A percentile compares a stretch with the other conserved stretches of the same genome.
These are phyloP conservation scores for Mythimna vitellina DNA, from an alignment of 2,888 invertebrate genomes.

Conservation along the genomic window DNA sequence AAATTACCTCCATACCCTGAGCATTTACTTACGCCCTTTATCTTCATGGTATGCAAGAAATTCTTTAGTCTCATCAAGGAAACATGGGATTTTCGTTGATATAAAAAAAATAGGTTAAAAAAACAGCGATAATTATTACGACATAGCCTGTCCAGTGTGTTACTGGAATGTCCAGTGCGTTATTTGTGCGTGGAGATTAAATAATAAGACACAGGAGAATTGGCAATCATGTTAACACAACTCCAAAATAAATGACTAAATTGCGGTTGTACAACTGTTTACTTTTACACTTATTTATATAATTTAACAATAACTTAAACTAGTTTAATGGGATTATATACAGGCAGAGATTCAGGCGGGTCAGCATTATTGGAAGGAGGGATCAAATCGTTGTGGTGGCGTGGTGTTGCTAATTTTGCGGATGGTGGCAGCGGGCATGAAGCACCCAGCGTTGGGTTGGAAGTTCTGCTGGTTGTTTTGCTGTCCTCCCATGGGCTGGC, in stretches of 20 bases:
- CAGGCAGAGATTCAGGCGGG: constrained; percentile 61
- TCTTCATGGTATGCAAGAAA: neutral
- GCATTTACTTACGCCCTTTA: neutral
- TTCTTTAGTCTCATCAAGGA: neutral
- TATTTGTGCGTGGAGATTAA: neutral
- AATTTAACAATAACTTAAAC: constrained; percentile 56
- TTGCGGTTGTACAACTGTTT: constrained; percentile 43
- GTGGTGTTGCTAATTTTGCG: constrained; percentile 75
- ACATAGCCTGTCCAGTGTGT: too few species aligned
- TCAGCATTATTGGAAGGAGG: constrained; percentile 64
- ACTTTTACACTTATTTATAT: constrained; percentile 41
- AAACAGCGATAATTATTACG: neutral
- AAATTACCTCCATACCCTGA: neutral
- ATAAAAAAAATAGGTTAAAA: neutral
- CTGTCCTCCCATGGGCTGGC: constrained; percentile 63
- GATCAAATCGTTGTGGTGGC: constrained; percentile 70
- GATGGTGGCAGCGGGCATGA: constrained; percentile 78
- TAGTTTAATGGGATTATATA: constrained; percentile 43
- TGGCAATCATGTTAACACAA: neutral
- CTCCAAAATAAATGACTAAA: constrained; percentile 14
- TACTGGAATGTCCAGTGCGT: neutral
- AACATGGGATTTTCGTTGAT: neutral
- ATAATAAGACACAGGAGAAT: neutral
- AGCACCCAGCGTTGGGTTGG: constrained; percentile 71
- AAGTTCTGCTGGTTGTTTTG: constrained; percentile 64